These are phyloP conservation scores for Falcunculus frontatus DNA, from an alignment of 2,113 vertebrate genomes.

Conservation along the genomic window DNA sequence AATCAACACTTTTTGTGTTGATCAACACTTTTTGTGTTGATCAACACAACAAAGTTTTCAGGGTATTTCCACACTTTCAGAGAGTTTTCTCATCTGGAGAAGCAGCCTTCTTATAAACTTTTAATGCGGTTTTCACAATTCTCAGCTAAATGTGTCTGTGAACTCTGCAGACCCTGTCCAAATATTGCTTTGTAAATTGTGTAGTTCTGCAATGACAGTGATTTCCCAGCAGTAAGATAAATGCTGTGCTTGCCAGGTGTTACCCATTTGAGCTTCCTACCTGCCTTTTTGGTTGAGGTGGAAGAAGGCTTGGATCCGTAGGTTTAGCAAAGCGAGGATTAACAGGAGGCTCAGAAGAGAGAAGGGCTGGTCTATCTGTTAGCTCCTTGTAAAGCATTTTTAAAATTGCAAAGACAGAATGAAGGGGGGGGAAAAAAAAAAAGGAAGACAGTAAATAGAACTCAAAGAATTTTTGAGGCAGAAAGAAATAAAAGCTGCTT, in stretches of 20 bases:
- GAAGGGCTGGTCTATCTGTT: constrained; percentile 63
- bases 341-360: constrained; percentile 66
- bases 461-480: constrained; percentile 9
- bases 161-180: neutral
- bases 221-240: neutral
- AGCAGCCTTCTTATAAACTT: neutral
- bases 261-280: constrained; percentile 71
- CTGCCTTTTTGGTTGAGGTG: constrained; percentile 81
- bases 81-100: neutral
- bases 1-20: neutral
- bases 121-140: neutral
- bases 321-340: constrained; percentile 73
- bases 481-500: constrained; percentile 21
- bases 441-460: constrained; percentile 41
- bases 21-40: too few relatives aligned
- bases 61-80: neutral
- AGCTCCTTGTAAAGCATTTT: constrained; percentile 61
- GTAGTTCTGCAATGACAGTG: neutral
- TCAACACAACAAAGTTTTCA: too few relatives aligned
- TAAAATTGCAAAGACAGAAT: neutral
- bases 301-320: constrained; percentile 69
- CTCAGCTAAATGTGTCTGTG: neutral
- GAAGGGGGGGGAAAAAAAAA: neutral
- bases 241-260: neutral
- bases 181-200: neutral